A percentile compares a stretch with the other conserved stretches of the same genome.
These are phyloP conservation scores for Hirtodrosophila trivittata DNA, from an alignment of 2,888 invertebrate species.

Conservation along the genomic window DNA sequence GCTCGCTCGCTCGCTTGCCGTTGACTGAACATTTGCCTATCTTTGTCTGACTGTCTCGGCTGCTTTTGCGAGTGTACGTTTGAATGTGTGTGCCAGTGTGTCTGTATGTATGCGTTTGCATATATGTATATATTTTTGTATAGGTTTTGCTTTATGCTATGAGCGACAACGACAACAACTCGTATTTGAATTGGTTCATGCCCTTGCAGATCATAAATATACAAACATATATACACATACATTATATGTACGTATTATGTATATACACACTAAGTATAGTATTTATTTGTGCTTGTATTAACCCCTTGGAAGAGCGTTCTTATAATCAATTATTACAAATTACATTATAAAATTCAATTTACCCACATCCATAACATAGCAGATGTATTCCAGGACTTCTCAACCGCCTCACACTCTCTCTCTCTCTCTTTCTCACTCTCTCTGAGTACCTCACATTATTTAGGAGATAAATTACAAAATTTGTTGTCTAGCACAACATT, in stretches of 20 bases:
- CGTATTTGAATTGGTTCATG: conserved; percentile 46
- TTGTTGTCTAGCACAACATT: conserved; percentile 1
- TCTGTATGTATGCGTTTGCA: conserved; percentile 41
- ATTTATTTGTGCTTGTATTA: not conserved
- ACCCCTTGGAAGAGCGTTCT: not conserved
- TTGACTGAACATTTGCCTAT: conserved; percentile 30
- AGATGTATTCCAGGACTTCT: no score
- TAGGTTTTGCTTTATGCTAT: conserved; percentile 48
- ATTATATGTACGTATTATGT: not conserved
- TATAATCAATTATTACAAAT: no score
- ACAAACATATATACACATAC: not conserved
- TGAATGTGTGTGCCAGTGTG: conserved; percentile 10
- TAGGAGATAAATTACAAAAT: not conserved
- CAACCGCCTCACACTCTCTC: not conserved
- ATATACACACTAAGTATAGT: not conserved
- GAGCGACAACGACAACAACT: conserved; percentile 23
- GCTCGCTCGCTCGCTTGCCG: conserved; percentile 23
- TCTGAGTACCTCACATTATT: no score
- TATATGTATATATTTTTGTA: not conserved
- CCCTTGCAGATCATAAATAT: conserved; percentile 30
- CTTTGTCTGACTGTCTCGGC: conserved; percentile 32
- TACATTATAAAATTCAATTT: no score
- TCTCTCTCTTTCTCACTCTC: not conserved
- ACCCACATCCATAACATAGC: not conserved
- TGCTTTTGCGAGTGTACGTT: conserved; percentile 11